Base-by-base conservation (phyloP, 1,140 invertebrate genomes). In the Euura saliciscinereae region DNA sequence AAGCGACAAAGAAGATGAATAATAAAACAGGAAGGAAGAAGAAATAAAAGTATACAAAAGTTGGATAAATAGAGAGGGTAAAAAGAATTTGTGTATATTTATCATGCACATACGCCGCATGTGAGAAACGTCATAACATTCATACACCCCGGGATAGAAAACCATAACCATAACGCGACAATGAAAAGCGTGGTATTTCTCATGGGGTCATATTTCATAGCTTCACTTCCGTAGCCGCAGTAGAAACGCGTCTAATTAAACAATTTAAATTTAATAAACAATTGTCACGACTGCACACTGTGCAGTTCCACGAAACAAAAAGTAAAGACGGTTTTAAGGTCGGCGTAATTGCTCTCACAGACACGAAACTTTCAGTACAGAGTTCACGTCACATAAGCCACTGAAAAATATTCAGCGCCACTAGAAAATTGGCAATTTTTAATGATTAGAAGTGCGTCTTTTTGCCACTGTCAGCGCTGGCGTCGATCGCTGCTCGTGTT, bases 211-310 rank as follows among this genome's bases (percentile, higher is more conserved):
- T 11, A n/a, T 59, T 59, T 59, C 51, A 59, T n/a, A n/a, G 51
- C 13, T 11, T 28, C 28, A n/a, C 51, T 59, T 59, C 51, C 51
- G 51, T n/a, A n/a, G 28, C 28, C 1, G 28, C 28, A 28, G 28
- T 28, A 28, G 28, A 28, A 28, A 28, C 28, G 28, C 10, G 51
- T 4, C 51, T 59, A 59, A 59, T 59, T 59, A 6, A 59, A 59
- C 13, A 59, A 59, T 59, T 59, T 59, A 59, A 59, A 59, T 59
- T 59, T 59, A 59, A 59, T 59, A 59, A 59, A 59, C 51, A 59
- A 59, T 59, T 0, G 3, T 11, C 28, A 28, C 28, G 28, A 28
- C 28, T 28, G 28, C 28, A 28, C 28, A 28, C 28, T 28, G 28
- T 28, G 28, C 28, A 28, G 28, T 28, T 28, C 28, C 28, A 28